phyloP scores from a whole-genome alignment of 2,888 invertebrate genomes.

The Ethmia dodecea region DNA sequence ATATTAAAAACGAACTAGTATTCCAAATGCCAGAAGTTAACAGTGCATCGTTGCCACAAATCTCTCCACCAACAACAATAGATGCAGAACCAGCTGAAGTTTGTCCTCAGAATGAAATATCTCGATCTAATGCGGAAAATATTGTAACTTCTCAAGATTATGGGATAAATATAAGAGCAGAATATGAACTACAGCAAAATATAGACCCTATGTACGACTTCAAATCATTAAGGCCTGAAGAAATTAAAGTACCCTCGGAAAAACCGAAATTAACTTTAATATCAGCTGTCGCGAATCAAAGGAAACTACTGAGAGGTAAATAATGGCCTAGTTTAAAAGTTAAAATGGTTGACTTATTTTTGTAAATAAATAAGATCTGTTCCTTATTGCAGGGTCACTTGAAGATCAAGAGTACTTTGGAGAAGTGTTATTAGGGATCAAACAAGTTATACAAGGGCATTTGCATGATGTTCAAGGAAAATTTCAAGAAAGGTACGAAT shows the following conservation, averaged over 20 bases:
- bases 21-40: constrained; percentile 54
- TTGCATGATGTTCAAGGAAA: constrained; percentile 83
- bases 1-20: constrained; percentile 44
- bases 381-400: constrained; percentile 71
- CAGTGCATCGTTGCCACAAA: constrained; percentile 26
- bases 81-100: constrained; percentile 28
- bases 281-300: constrained; percentile 78
- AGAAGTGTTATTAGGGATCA: constrained; percentile 87
- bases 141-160: constrained; percentile 27
- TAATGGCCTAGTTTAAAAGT: constrained; percentile 6
- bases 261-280: constrained; percentile 76
- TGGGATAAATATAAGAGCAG: constrained; percentile 42
- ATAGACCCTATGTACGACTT: constrained; percentile 53
- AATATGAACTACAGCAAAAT: constrained; percentile 45
- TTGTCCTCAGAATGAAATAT: constrained; percentile 31
- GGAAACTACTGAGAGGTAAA: constrained; percentile 76
- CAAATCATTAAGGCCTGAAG: constrained; percentile 65
- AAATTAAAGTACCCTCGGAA: constrained; percentile 73
- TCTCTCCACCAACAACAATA: constrained; percentile 24
- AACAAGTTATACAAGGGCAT: constrained; percentile 88
- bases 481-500: constrained; percentile 82
- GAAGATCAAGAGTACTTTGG: constrained; percentile 90
- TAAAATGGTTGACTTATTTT: constrained; percentile 1
- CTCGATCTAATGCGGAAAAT: constrained; percentile 26
- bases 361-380: constrained; percentile 21